These are phyloP conservation scores for Agelastica alni DNA, from an alignment of 2,888 invertebrate species.

Conservation along the genomic window DNA sequence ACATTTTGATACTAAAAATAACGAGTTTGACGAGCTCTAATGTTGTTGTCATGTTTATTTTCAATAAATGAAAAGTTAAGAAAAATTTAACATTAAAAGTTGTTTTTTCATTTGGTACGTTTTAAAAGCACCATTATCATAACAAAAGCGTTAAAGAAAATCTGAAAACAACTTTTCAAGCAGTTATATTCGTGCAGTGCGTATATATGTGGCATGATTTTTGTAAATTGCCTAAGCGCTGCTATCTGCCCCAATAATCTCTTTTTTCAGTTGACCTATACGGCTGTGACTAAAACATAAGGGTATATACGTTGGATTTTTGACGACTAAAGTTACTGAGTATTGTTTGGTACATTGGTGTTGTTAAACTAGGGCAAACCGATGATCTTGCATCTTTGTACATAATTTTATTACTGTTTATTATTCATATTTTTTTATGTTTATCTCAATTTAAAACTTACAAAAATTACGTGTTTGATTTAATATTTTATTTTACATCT, in stretches of 20 bases:
- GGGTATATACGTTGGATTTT: conserved; percentile 5
- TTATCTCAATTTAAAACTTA: too few species aligned
- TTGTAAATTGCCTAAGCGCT: conserved; percentile 50
- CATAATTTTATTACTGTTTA: too few species aligned
- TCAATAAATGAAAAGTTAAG: too few species aligned
- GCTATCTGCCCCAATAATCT: conserved; percentile 54
- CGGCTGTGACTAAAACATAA: conserved; percentile 32
- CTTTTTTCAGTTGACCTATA: conserved; percentile 52
- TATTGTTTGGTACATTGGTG: conserved; percentile 3
- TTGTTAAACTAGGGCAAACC: not conserved
- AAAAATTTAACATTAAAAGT: conserved; percentile 1
- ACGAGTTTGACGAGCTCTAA: too few species aligned
- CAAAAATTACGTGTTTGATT: too few species aligned
- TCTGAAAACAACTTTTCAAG: conserved; percentile 15
- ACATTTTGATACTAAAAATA: too few species aligned
- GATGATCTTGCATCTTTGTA: not conserved
- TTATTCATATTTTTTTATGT: too few species aligned
- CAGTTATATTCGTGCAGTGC: conserved; percentile 38
- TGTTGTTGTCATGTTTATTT: too few species aligned
- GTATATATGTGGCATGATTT: conserved; percentile 51
- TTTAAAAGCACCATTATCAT: not conserved
- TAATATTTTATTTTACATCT: too few species aligned
- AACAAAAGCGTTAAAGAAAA: conserved; percentile 11
- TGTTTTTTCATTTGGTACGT: conserved; percentile 5
- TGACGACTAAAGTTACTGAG: not conserved